phyloP scores from a whole-genome alignment of 2,888 invertebrate genomes.

The Meandrusa payeni region DNA sequence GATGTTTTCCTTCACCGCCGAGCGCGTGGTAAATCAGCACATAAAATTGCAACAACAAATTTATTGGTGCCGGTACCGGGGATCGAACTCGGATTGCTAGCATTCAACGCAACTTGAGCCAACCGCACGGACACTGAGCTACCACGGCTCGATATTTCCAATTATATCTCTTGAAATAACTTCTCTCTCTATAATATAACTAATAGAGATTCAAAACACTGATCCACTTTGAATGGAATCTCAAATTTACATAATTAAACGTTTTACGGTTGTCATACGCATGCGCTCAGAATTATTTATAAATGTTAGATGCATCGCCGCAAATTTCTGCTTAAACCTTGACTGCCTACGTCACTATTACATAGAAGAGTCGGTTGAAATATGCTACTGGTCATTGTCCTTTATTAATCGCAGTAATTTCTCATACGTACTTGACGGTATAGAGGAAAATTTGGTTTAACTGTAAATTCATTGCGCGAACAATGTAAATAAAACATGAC shows the following conservation, averaged over 20 bases:
- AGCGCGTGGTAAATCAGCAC: too few species aligned
- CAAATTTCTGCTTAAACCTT: background rate
- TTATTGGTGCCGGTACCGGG: too few species aligned
- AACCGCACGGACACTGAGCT: too few species aligned
- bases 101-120: too few species aligned
- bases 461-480: constrained; percentile 6
- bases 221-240: too few species aligned
- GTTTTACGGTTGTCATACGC: background rate
- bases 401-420: constrained; percentile 1
- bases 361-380: background rate
- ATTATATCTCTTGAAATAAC: too few species aligned
- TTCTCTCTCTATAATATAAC: too few species aligned
- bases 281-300: constrained; percentile 3
- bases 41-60: too few species aligned
- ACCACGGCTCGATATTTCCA: too few species aligned
- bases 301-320: background rate
- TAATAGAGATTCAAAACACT: too few species aligned
- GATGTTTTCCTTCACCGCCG: too few species aligned
- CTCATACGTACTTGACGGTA: constrained; percentile 5
- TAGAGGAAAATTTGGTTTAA: constrained; percentile 10
- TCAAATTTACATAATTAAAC: background rate
- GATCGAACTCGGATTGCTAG: too few species aligned
- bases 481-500: background rate
- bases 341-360: background rate
- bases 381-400: background rate